Percentiles rank a stretch among this genome's conserved stretches.
Conservation (phyloP, 2,797 vertebrate genomes). For the Pseudochirops cupreus region DNA sequence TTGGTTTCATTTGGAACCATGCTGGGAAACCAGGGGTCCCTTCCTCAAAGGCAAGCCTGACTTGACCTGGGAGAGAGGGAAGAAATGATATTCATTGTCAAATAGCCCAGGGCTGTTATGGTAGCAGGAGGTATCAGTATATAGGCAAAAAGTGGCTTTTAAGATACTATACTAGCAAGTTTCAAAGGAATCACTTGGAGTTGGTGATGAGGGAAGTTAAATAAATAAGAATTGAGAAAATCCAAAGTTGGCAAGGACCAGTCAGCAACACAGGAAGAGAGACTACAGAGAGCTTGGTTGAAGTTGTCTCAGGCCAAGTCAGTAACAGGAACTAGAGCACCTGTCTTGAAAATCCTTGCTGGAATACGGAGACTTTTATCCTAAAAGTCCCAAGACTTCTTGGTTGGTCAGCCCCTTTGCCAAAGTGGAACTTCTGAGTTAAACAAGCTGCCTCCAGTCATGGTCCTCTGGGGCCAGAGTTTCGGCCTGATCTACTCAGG, state of each 20-base stretch:
- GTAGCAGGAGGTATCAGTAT: background rate
- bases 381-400: background rate
- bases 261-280: background rate
- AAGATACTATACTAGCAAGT: background rate
- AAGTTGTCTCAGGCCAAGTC: background rate
- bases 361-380: background rate
- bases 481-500: background rate
- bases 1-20: background rate
- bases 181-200: background rate
- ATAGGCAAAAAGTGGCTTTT: background rate
- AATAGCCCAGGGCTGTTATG: background rate
- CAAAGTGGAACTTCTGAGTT: background rate
- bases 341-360: background rate
- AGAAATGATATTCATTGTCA: background rate
- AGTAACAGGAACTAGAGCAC: background rate
- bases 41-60: background rate
- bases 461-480: background rate
- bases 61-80: background rate
- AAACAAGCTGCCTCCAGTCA: background rate
- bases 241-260: background rate
- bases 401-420: background rate
- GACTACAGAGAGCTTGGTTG: background rate
- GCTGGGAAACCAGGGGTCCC: background rate
- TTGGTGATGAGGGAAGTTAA: background rate
- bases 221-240: background rate